Evolutionary conservation across 1,140 invertebrate genomes (phyloP).

Genomic region (Plectrocnemia conspersa): DNA sequence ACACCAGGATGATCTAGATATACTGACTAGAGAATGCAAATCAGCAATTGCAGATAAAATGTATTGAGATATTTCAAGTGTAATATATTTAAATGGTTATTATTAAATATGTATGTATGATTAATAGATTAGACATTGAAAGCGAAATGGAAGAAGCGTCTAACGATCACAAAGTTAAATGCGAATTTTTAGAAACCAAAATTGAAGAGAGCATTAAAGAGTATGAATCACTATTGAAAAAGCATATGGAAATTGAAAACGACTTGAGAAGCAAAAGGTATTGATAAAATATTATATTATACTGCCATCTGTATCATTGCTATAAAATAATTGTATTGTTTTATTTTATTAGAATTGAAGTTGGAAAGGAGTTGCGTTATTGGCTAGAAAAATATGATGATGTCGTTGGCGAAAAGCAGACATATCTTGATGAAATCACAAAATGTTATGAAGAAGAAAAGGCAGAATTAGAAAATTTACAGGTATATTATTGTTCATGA

Average conservation of each 20-base stretch:
- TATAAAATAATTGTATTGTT: not conserved
- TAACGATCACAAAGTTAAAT: slow-evolving; percentile 42
- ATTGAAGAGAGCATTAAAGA: slow-evolving; percentile 40
- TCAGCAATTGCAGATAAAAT: slow-evolving; percentile 47
- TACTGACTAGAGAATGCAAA: slow-evolving; percentile 42
- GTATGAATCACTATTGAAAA: slow-evolving; percentile 41
- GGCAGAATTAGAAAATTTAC: slow-evolving; percentile 41
- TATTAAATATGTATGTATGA: not conserved
- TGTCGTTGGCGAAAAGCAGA: slow-evolving; percentile 49
- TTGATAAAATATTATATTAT: not conserved
- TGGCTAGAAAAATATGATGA: slow-evolving; percentile 51
- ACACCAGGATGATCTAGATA: slow-evolving; percentile 41
- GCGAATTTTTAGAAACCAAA: slow-evolving; percentile 46
- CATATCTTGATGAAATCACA: slow-evolving; percentile 45
- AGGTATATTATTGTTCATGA: slow-evolving; percentile 37
- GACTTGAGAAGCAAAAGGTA: slow-evolving; percentile 45
- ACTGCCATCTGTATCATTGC: not conserved
- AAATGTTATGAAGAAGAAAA: slow-evolving; percentile 46
- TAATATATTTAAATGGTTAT: not conserved
- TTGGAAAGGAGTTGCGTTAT: slow-evolving; percentile 46
- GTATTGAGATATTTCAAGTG: slow-evolving; percentile 31
- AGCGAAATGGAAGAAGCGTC: slow-evolving; percentile 46
- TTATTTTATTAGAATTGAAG: slow-evolving; percentile 42
- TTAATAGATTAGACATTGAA: slow-evolving; percentile 47
- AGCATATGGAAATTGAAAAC: slow-evolving; percentile 46